Evolutionary conservation across 2,888 invertebrate species (phyloP), one percentile per base, ranked within the genome.

Genomic region (Philaethria dido): DNA sequence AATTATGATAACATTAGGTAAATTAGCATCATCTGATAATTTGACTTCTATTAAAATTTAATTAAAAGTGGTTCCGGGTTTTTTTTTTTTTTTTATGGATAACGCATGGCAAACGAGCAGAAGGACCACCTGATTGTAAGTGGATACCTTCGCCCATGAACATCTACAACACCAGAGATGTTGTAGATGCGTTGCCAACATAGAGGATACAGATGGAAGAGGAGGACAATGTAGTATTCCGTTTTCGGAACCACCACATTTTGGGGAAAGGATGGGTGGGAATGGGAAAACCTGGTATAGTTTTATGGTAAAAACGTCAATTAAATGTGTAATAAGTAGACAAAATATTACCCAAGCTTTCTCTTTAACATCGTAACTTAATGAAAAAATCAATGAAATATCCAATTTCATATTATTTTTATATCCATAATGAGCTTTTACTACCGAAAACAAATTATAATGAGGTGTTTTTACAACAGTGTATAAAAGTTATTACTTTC

Each of bases 1-100:
- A 81, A 85, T 83, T 83, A 82, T 78, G 75, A 44, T 36, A 36
- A 44, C 44, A 16, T 16, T 16, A n/a, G 16, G 16, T 47, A 55
- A 61, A 39, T 55, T 16, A 52, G 48, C 16, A 62, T 62, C 57
- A 6, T 62, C 47, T 18, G 50, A 64, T 42, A 45, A 59, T 29
- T 64, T 45, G 64, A 57, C 45, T 44, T 36, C 13, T 62, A 33
- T 66, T 64, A 54, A 48, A 22, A 18, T 47, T n/a, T 29, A 64
- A 39, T 44, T n/a, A 33, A 64, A 29, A 63, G 67, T 20, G 36
- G 50, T 29, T 64, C 42, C 33, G 36, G 14, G 47, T n/a, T n/a
- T n/a, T n/a, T n/a, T n/a, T n/a, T n/a, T n/a, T n/a, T n/a, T n/a
- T n/a, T n/a, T n/a, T n/a, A n/a, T n/a, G n/a, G n/a, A n/a, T n/a